Base-by-base conservation (phyloP, 2,888 invertebrate genomes). In the Aricia artaxerxes region DNA sequence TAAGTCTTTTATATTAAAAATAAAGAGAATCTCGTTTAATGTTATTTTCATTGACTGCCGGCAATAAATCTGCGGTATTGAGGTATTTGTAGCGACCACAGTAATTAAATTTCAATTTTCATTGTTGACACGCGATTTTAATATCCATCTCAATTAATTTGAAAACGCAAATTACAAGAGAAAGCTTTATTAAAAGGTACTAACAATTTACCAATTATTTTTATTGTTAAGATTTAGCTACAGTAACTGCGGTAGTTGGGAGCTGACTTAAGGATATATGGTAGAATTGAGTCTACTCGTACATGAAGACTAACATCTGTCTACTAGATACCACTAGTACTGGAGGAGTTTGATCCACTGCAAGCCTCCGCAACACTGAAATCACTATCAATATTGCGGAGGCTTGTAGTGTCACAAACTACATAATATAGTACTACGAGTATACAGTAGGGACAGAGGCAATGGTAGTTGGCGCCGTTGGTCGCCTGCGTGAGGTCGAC, bases 391-490 rank as follows among this genome's bases (percentile, higher is more conserved):
- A 44, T 44, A 9, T 49, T 49, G 49, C 9, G 9, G 49, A 49
- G 9, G 9, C 49, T 49, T 9, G 49, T 9, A 40, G 6, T 40
- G 40, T 40, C 1, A 40, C 1, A 40, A 40, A 4, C 4, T 38
- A 38, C 38, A 60, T 1, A n/a, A 60, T 1, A n/a, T 13, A 16
- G 24, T 24, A 61, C 61, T 24, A n/a, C n/a, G n/a, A n/a, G n/a
- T n/a, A 1, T 93, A 97, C 97, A 97, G 85, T 96, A 97, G 83
- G 97, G 97, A 90, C 97, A 97, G 80, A 97, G 94, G 86, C 97
- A 97, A 87, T 97, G 96, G 89, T 96, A 97, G 85, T 96, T 96
- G 85, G 95, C 95, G 80, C 96, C 96, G 85, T 96, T 96, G 86
- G 88, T 96, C 81, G 97, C 96, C 89, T 97, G 96, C 82, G 96